phyloP scores from a whole-genome alignment of 2,113 vertebrate species.

The Panthera tigris region DNA sequence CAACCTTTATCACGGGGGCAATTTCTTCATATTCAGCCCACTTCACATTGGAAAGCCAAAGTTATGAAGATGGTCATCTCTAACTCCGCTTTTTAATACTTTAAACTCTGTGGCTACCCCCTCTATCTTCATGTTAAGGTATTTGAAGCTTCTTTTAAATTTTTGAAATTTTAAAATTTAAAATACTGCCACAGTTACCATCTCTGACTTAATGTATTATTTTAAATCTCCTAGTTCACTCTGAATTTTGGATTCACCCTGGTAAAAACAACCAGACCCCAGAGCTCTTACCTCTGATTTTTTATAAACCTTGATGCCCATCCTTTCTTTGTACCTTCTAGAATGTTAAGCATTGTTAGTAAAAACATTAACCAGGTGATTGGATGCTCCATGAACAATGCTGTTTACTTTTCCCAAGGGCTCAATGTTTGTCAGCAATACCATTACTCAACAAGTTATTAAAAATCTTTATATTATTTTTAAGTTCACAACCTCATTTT shows the following conservation, averaged over 20 bases:
- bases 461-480: not conserved
- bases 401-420: not conserved
- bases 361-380: not conserved
- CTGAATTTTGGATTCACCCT: not conserved
- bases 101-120: not conserved
- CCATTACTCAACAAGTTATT: not conserved
- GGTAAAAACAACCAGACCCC: not conserved
- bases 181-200: not conserved
- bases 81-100: not conserved
- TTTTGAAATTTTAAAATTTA: not conserved
- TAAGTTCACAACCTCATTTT: not conserved
- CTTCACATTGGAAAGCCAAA: not conserved
- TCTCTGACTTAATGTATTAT: not conserved
- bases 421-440: not conserved
- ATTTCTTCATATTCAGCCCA: not conserved
- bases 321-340: not conserved
- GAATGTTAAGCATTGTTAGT: not conserved
- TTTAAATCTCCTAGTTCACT: not conserved
- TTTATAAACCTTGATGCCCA: not conserved
- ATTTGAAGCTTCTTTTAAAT: not conserved
- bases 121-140: not conserved
- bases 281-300: not conserved
- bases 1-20: not conserved
- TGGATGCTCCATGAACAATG: not conserved
- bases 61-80: not conserved